Conservation (phyloP, 2,888 invertebrate species). For the Parnassius apollo region DNA sequence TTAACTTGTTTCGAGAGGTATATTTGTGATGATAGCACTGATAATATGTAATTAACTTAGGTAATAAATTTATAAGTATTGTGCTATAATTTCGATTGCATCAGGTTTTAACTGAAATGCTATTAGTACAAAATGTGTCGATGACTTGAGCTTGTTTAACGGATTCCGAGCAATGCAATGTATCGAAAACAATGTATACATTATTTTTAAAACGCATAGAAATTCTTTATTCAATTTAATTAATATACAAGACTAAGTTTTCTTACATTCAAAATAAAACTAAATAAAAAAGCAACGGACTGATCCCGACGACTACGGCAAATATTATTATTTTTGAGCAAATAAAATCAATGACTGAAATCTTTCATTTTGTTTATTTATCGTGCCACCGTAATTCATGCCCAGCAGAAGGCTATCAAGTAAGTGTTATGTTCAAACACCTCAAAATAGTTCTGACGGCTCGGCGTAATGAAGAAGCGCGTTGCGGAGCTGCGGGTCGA, state of each 20-base stretch:
- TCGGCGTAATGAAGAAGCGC: no score
- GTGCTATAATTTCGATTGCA: slow-evolving; percentile 16
- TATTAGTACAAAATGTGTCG: neutral
- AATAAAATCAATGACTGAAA: slow-evolving; percentile 47
- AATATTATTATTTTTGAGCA: slow-evolving; percentile 40
- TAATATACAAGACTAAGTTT: slow-evolving; percentile 11
- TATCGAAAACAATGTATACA: slow-evolving; percentile 2
- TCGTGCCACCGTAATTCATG: neutral
- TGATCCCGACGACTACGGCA: slow-evolving; percentile 62
- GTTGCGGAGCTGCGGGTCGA: no score
- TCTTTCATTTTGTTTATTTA: slow-evolving; percentile 30
- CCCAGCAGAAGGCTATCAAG: no score
- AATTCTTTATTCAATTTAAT: slow-evolving; percentile 13
- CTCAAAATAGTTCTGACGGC: no score
- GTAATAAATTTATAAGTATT: slow-evolving; percentile 16
- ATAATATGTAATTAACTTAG: slow-evolving; percentile 20
- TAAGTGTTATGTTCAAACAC: no score
- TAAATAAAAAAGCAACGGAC: slow-evolving; percentile 42
- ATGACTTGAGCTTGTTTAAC: slow-evolving; percentile 13
- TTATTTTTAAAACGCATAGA: slow-evolving; percentile 12
- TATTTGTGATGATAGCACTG: slow-evolving; percentile 20
- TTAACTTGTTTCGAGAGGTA: slow-evolving; percentile 21
- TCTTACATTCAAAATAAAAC: slow-evolving; percentile 31
- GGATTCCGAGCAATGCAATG: slow-evolving; percentile 18
- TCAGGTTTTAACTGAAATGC: slow-evolving; percentile 1